Percentiles rank a stretch among this genome's conserved stretches.
These are phyloP conservation scores for Tetragnatha versicolor DNA, from an alignment of 1,140 invertebrate species.

Conservation along the genomic window DNA sequence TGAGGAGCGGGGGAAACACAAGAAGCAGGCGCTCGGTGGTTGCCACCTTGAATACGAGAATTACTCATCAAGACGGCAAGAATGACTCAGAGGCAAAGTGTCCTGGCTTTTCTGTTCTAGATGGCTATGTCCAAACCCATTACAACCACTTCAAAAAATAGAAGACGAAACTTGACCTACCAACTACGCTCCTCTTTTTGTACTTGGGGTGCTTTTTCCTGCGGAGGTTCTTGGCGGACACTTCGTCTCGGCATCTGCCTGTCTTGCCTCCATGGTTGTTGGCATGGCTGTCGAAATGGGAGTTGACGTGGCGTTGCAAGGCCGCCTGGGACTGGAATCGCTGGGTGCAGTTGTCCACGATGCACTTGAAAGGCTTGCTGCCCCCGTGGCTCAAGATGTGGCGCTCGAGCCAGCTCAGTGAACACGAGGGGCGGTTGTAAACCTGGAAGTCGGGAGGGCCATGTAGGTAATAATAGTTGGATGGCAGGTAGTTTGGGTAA, in stretches of 20 bases:
- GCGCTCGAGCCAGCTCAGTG: constrained; percentile 88
- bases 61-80: no score
- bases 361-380: constrained; percentile 90
- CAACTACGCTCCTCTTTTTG: constrained; percentile 22
- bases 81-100: no score
- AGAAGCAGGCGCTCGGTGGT: no score
- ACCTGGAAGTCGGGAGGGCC: constrained; percentile 67
- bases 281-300: constrained; percentile 78
- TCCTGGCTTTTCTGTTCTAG: no score
- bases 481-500: no score
- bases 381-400: constrained; percentile 87
- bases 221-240: constrained; percentile 21
- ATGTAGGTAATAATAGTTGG: no score
- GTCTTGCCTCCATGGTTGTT: constrained; percentile 11
- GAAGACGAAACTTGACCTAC: constrained; percentile 25
- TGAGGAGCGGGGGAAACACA: no score
- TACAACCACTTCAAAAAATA: no score
- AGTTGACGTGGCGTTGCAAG: constrained; percentile 90
- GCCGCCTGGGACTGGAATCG: constrained; percentile 90
- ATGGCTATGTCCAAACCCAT: no score
- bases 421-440: constrained; percentile 88
- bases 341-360: constrained; percentile 89
- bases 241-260: constrained; percentile 32
- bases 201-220: constrained; percentile 50
- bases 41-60: no score